Evolutionary conservation across 2,797 vertebrate genomes (phyloP), one percentile per base, ranked within the genome.

Genomic region (Micropoecilia bifurca): DNA sequence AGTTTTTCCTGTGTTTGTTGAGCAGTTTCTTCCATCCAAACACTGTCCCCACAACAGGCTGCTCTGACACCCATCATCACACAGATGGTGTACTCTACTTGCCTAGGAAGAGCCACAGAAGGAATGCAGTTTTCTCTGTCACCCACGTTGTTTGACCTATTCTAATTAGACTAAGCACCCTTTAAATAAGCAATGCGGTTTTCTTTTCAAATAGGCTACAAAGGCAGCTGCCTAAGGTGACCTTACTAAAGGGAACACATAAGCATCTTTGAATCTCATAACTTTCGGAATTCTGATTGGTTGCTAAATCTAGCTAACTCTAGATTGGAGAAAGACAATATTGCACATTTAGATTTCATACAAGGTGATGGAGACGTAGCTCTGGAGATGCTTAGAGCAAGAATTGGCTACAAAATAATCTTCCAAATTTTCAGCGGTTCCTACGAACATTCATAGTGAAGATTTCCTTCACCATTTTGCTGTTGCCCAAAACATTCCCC

Each of bases 1-100:
- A 69, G 33, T 82, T 76, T 57, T 72, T 74, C 43, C 82, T 76
- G 76, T 81, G 77, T 89, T 90, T 89, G 84, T 88, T 86, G 88
- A 87, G 83, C 80, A 28, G 75, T 75, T 83, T 77, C 81, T 68
- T 79, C 80, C 87, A 55, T 82, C 75, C 86, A 83, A 92, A 91
- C 90, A 87, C 69, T 59, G 55, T 73, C 72, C 72, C 41, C 66
- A 6, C 43, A 74, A 50, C 76, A 47, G 73, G 83, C 74, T 74
- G 47, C 78, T 55, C 81, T 81, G 79, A 75, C 68, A 63, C 78
- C 57, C 66, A 71, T 80, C 73, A 75, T 73, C 71, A 45, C 79
- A 68, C 6, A 85, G 47, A 75, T 22, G 69, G 46, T 18, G 73
- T 69, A 75, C 43, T 76, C 48, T 68, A 83, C 74, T 75, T 47